phyloP scores from a whole-genome alignment of 1,140 invertebrate genomes.

The Seison nebaliae region DNA sequence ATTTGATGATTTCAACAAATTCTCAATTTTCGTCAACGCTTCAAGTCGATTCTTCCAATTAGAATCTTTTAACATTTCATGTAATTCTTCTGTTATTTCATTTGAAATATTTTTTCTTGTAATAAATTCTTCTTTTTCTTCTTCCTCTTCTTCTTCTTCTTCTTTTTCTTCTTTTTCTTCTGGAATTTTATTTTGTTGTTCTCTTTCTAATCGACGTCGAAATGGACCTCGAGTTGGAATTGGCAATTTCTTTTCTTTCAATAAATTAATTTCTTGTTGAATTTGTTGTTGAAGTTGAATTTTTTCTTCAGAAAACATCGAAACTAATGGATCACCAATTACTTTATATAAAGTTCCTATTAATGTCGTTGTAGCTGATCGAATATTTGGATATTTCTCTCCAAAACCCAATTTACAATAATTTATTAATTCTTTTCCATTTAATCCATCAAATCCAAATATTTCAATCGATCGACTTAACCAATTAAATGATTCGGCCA shows the following conservation, averaged over 20 bases:
- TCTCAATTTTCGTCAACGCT: slow-evolving; percentile 46
- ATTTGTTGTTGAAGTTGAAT: slow-evolving; percentile 54
- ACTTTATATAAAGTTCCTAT: slow-evolving; percentile 48
- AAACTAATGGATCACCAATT: slow-evolving; percentile 42
- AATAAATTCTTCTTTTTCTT: slow-evolving; percentile 34
- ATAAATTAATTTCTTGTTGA: slow-evolving; percentile 55
- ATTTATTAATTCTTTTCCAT: slow-evolving; percentile 48
- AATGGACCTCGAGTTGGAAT: slow-evolving; percentile 42
- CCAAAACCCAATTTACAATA: slow-evolving; percentile 51
- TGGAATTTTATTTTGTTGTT: slow-evolving; percentile 16
- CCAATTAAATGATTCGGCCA: slow-evolving; percentile 54
- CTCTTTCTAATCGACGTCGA: too few relatives aligned
- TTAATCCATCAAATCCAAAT: slow-evolving; percentile 51
- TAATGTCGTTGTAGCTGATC: slow-evolving; percentile 42
- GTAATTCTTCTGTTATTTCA: slow-evolving; percentile 12
- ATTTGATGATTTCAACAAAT: slow-evolving; percentile 29
- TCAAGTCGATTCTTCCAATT: slow-evolving; percentile 74
- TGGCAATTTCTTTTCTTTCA: slow-evolving; percentile 25
- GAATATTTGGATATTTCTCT: slow-evolving; percentile 52
- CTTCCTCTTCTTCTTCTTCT: slow-evolving; percentile 26
- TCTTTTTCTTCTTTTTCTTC: slow-evolving; percentile 18
- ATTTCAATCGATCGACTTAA: slow-evolving; percentile 45
- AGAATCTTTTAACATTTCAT: slow-evolving; percentile 59
- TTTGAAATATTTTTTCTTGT: slow-evolving; percentile 46
- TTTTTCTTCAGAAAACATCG: slow-evolving; percentile 61